Evolutionary conservation across 2,888 invertebrate species (phyloP), one percentile per base, ranked within the genome.

Genomic region (Spisula solida): DNA sequence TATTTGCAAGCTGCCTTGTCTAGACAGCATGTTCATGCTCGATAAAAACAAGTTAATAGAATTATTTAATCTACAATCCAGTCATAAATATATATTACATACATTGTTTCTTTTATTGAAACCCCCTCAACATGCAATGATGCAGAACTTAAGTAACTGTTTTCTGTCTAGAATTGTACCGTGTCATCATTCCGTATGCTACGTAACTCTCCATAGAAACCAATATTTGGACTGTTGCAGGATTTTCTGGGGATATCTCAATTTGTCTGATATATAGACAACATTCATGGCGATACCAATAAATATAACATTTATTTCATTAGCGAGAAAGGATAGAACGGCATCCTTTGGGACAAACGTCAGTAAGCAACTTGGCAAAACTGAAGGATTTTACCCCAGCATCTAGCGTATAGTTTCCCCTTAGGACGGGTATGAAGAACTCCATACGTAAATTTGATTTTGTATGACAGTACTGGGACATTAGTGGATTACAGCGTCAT

Each of bases 281-380:
- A 66, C 60, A n/a, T n/a, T 66, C 60, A 66, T 66, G n/a, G 60
- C 25, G 12, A 66, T 66, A 66, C 60, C 60, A 66, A 66, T 66
- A 66, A 66, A 66, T 66, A 66, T 25, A 66, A 66, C 60, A 20
- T 66, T 66, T 66, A 66, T 66, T 66, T 66, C 60, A 66, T 66
- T 66, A 66, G 60, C n/a, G 60, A 66, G 60, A 66, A n/a, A 66
- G 60, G 60, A 66, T 66, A 66, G 60, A 66, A 66, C n/a, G 25
- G n/a, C 4, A 66, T 66, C 60, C 60, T 66, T 5, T 25, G 60
- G 60, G 60, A 66, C 25, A 25, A 25, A 66, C 12, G 60, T 66
- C 60, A 66, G 60, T 66, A 25, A 66, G 25, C 4, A 25, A 66
- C 60, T 66, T 66, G 60, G 60, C 25, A 66, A 66, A 66, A 66